A percentile compares a stretch with the other conserved stretches of the same genome.
phyloP scores from a whole-genome alignment of 2,888 invertebrate genomes.

The Drosophila mulleri region DNA sequence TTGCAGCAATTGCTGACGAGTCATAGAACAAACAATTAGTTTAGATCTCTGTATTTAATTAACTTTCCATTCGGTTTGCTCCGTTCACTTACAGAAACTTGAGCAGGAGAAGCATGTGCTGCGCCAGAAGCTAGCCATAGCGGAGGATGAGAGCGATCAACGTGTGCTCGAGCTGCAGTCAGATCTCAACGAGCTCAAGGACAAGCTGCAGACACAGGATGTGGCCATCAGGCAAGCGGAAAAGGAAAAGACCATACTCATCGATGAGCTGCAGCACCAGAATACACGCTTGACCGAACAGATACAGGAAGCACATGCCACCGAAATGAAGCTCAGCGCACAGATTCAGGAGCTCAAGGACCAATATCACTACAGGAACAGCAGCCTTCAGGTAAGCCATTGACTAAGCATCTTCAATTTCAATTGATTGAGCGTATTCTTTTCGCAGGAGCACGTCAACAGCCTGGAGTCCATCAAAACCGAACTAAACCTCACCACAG shows the following conservation, averaged over 20 bases:
- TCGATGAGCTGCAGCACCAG: slow-evolving; percentile 94
- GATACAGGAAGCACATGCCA: slow-evolving; percentile 92
- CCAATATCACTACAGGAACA: slow-evolving; percentile 92
- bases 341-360: slow-evolving; percentile 94
- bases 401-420: not conserved
- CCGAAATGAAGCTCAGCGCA: slow-evolving; percentile 91
- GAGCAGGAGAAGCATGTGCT: slow-evolving; percentile 97
- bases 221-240: slow-evolving; percentile 86
- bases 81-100: slow-evolving; percentile 88
- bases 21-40: slow-evolving; percentile 66
- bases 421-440: not conserved
- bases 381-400: slow-evolving; percentile 88
- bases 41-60: slow-evolving; percentile 39
- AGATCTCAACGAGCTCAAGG: slow-evolving; percentile 92
- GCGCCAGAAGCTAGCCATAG: slow-evolving; percentile 92
- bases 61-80: slow-evolving; percentile 52
- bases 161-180: slow-evolving; percentile 94
- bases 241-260: slow-evolving; percentile 92
- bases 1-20: slow-evolving; percentile 52
- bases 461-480: slow-evolving; percentile 94
- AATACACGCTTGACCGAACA: slow-evolving; percentile 94
- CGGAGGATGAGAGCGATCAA: slow-evolving; percentile 95
- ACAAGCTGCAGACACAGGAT: slow-evolving; percentile 89
- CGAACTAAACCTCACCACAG: slow-evolving; percentile 93
- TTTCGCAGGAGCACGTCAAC: slow-evolving; percentile 92